Evolutionary conservation across 2,888 invertebrate species (phyloP).

Genomic region (Anagyrus pseudococci): DNA sequence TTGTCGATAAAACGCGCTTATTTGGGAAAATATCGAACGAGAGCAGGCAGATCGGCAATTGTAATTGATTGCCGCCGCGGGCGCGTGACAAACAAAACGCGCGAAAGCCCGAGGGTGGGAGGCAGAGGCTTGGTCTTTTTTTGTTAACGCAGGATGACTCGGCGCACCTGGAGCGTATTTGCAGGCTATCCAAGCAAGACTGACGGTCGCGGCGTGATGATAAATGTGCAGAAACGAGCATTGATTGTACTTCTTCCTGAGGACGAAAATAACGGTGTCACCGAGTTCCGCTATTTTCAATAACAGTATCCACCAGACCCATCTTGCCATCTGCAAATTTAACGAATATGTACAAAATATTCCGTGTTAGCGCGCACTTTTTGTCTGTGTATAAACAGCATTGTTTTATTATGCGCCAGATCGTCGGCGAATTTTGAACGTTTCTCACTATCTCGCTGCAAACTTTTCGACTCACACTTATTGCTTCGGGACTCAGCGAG

Average conservation of each 20-base stretch:
- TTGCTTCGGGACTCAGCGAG: slow-evolving; percentile 69
- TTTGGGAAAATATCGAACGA: too few relatives aligned
- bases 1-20: too few relatives aligned
- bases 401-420: too few relatives aligned
- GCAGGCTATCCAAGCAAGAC: slow-evolving; percentile 68
- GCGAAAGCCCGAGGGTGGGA: too few relatives aligned
- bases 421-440: too few relatives aligned
- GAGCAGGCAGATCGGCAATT: too few relatives aligned
- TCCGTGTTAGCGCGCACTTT: too few relatives aligned
- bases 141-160: slow-evolving; percentile 17
- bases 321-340: slow-evolving; percentile 56
- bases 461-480: slow-evolving; percentile 63
- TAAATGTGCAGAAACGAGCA: slow-evolving; percentile 77
- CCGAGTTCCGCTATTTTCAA: slow-evolving; percentile 72
- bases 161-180: slow-evolving; percentile 72
- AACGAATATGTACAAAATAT: slow-evolving; percentile 1
- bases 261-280: slow-evolving; percentile 75
- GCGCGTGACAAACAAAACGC: too few relatives aligned
- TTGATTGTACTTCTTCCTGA: slow-evolving; percentile 76
- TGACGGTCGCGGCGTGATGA: slow-evolving; percentile 71
- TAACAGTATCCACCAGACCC: slow-evolving; percentile 70
- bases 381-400: too few relatives aligned
- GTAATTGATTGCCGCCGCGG: too few relatives aligned
- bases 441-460: too few relatives aligned
- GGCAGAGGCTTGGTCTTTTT: too few relatives aligned